Percentiles rank a stretch among this genome's conserved stretches.
These are phyloP conservation scores for Helarctos malayanus DNA, from an alignment of 2,797 vertebrate species.

Conservation along the genomic window DNA sequence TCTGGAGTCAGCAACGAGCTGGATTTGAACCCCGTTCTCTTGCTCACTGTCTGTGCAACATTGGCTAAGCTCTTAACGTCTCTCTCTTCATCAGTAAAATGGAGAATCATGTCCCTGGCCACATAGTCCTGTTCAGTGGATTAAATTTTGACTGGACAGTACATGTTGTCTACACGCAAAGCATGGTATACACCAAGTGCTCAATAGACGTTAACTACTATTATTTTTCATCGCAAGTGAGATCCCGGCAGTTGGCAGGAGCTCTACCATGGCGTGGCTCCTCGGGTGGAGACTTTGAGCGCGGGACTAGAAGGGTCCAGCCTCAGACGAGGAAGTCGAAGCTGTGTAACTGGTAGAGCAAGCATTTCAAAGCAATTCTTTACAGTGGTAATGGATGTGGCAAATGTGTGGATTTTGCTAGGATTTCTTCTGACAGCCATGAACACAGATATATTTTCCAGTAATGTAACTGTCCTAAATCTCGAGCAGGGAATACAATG, in stretches of 20 bases:
- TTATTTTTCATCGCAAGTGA: background rate
- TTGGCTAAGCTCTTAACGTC: background rate
- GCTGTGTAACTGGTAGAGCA: constrained; percentile 81
- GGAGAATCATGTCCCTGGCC: background rate
- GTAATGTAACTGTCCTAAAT: constrained; percentile 88
- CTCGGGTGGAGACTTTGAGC: constrained; percentile 70
- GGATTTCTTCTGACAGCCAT: constrained; percentile 90
- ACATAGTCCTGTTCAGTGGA: background rate
- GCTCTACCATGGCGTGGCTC: background rate
- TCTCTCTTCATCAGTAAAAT: constrained; percentile 24
- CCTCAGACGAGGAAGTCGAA: constrained; percentile 77
- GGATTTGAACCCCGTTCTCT: background rate
- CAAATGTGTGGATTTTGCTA: constrained; percentile 88
- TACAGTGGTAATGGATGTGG: constrained; percentile 88
- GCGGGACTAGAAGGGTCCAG: constrained; percentile 68
- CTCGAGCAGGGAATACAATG: constrained; percentile 83
- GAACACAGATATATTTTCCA: constrained; percentile 87
- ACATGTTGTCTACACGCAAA: rapidly evolving
- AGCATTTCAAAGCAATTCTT: constrained; percentile 89
- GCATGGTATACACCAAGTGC: background rate
- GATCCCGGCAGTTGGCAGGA: constrained; percentile 51
- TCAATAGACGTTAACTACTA: background rate
- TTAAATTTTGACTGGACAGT: background rate
- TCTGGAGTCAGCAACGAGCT: background rate
- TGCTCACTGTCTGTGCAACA: background rate